Percentiles rank a stretch among this genome's conserved stretches.
Conservation (phyloP, 64 coral and sea anemone species). For the Dendrophyllia cribrosa region DNA sequence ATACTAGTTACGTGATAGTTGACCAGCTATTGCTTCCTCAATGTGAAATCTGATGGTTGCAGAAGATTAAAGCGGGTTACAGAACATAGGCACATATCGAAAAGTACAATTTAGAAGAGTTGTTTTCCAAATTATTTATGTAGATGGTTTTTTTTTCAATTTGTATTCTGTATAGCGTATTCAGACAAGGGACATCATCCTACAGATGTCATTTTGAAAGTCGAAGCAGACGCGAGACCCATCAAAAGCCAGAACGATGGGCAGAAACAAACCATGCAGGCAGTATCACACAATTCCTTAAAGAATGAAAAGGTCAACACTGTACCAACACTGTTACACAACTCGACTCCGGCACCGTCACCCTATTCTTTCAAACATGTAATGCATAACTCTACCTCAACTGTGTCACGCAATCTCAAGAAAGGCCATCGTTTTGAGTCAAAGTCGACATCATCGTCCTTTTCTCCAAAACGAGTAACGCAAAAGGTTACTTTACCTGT, state of each 20-base stretch:
- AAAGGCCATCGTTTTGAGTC: neutral
- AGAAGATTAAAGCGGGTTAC: too few relatives aligned
- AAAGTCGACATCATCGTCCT: neutral
- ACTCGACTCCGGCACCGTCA: neutral
- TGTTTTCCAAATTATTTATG: neutral
- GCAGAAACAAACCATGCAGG: too few relatives aligned
- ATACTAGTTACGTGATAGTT: too few relatives aligned
- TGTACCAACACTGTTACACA: neutral
- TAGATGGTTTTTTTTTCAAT: neutral
- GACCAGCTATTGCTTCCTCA: too few relatives aligned
- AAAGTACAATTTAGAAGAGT: too few relatives aligned
- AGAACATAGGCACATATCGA: too few relatives aligned
- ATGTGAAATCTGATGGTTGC: too few relatives aligned
- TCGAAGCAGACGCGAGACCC: conserved; percentile 31
- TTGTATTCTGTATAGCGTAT: neutral
- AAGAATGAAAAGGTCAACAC: neutral
- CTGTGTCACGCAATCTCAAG: neutral
- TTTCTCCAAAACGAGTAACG: neutral
- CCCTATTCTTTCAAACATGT: neutral
- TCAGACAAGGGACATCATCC: neutral
- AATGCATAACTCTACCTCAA: neutral
- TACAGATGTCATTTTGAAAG: neutral
- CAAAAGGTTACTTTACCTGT: neutral
- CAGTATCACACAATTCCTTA: neutral
- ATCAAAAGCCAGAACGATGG: neutral